Base-by-base conservation (phyloP, 1,140 invertebrate species). In the Augochlora pura region DNA sequence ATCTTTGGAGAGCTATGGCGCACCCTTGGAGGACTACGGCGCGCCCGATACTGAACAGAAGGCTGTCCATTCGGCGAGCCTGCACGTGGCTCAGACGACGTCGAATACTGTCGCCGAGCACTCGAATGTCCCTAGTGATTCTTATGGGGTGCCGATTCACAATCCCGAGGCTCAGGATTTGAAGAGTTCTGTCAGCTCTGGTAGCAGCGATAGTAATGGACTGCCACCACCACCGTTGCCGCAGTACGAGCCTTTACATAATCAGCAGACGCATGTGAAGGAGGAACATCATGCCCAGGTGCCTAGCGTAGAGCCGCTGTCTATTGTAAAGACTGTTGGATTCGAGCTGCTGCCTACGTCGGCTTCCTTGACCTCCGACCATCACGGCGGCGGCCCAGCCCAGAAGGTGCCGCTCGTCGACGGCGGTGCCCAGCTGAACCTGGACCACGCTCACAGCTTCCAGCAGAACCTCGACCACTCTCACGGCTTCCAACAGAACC, bases 201-300 rank as follows among this genome's bases (percentile, higher is more conserved):
- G 74, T 25, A 81, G 89, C 8, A 82, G 85, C 54, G 88, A 91
- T 46, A 80, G 82, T 21, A 57, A 88, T 69, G 93, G 94, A 39
- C 80, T 93, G 38, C 94, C 94, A 32, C 94, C 94, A 39, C 93
- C 93, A 23, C 81, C 82, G 42, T 83, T 93, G 21, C 92, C 92
- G 7, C 88, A 91, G 27, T 84, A 87, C 59, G 92, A 93, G 39
- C 90, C 91, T 2, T 67, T 93, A 7, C 92, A 93, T 77, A 90
- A 87, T 32, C 62, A 73, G 1, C 62, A 74, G 52, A 72, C 75
- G 54, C 69, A 66, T 0, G 60, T 76, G 12, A 64, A 32, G n/a
- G 63, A 74, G 21, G 64, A 62, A 0, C 23, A 21, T 4, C 21
- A 38, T 7, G 12, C 27, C 0, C 46, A 67, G 67, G 76, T 68